Conservation (phyloP, 1,140 invertebrate species). For the Bombus consobrinus region DNA sequence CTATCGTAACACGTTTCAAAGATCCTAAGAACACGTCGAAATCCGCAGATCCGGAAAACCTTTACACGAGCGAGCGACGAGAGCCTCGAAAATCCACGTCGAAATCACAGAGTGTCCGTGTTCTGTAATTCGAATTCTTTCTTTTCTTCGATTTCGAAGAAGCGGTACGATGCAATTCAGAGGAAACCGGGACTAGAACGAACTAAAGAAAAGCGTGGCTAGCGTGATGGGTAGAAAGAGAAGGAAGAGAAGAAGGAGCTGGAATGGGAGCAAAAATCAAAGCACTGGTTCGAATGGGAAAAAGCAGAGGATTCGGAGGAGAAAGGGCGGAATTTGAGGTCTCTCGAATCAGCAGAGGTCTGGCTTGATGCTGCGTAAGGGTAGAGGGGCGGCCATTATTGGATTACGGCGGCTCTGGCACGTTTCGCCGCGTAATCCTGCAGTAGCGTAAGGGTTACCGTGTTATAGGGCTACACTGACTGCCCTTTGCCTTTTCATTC, state of each 20-base stretch:
- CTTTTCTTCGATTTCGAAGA: background rate
- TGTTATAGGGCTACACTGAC: conserved; percentile 39
- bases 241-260: background rate
- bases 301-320: background rate
- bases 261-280: conserved; percentile 18
- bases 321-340: background rate
- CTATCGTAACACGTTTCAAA: background rate
- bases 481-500: conserved; percentile 42
- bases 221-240: background rate
- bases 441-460: conserved; percentile 46
- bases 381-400: conserved; percentile 54
- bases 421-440: conserved; percentile 63
- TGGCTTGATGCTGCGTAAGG: conserved; percentile 13
- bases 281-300: conserved; percentile 9
- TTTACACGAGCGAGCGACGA: background rate
- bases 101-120: background rate
- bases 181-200: background rate
- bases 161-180: background rate
- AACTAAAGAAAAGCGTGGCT: background rate
- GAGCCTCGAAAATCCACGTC: background rate
- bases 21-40: too few species aligned
- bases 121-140: background rate
- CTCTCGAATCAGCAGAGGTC: conserved; percentile 52
- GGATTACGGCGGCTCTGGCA: conserved; percentile 61
- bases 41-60: background rate